phyloP scores from a whole-genome alignment of 2,888 invertebrate species.

The Crocallis elinguaria region DNA sequence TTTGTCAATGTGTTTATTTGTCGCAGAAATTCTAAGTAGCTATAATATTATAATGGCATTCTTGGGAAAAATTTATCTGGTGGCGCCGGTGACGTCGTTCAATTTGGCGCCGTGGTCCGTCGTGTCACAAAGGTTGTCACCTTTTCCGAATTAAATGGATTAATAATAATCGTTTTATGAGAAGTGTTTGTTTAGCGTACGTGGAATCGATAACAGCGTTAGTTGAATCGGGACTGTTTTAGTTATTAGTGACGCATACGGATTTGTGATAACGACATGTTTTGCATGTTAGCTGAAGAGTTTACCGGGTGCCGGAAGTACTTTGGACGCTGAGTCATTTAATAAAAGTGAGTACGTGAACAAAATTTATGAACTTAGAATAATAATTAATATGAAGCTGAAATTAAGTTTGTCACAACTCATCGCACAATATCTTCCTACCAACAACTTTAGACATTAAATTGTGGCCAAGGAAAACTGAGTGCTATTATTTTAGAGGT shows the following conservation, averaged over 20 bases:
- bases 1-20: constrained; percentile 48
- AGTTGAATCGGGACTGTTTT: constrained; percentile 14
- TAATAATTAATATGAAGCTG: too few species aligned
- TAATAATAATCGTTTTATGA: constrained; percentile 22
- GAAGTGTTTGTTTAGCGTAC: constrained; percentile 32
- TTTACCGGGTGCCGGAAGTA: background rate
- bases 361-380: background rate
- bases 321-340: background rate
- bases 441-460: too few species aligned
- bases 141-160: constrained; percentile 33
- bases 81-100: constrained; percentile 44
- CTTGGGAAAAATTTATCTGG: constrained; percentile 50
- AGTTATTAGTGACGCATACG: constrained; percentile 9
- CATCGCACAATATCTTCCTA: too few species aligned
- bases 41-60: constrained; percentile 53
- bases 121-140: constrained; percentile 24
- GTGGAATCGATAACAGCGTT: constrained; percentile 24
- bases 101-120: constrained; percentile 37
- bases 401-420: too few species aligned
- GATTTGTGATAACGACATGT: background rate
- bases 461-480: too few species aligned
- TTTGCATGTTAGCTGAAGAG: background rate
- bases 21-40: constrained; percentile 45
- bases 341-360: background rate
- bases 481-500: too few species aligned